These are phyloP conservation scores for Peromyscus leucopus DNA, from an alignment of 2,113 vertebrate genomes.

Conservation along the genomic window DNA sequence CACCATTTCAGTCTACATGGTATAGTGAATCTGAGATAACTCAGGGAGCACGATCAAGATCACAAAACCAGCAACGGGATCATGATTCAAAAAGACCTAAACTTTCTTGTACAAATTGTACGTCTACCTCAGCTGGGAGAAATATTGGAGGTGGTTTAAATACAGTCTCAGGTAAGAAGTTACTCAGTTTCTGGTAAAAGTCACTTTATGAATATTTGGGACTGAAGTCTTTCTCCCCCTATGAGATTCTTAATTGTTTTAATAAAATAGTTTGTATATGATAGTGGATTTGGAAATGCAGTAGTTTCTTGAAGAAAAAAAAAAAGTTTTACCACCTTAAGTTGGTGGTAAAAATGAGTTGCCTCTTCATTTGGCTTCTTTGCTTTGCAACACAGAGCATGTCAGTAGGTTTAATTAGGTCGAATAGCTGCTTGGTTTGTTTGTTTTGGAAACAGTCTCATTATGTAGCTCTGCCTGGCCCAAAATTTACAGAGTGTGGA, in stretches of 20 bases:
- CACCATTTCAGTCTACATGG: conserved; percentile 87
- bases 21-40: conserved; percentile 91
- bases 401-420: background rate
- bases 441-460: background rate
- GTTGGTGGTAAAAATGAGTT: conserved; percentile 42
- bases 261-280: background rate
- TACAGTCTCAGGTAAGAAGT: conserved; percentile 89
- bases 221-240: background rate
- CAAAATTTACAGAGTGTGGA: background rate
- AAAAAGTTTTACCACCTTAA: background rate
- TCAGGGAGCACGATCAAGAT: conserved; percentile 91
- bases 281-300: background rate
- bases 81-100: conserved; percentile 97
- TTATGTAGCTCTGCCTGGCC: background rate
- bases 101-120: conserved; percentile 92
- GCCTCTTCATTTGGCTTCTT: conserved; percentile 30
- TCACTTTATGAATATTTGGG: background rate
- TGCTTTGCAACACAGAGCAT: background rate
- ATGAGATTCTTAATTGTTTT: background rate
- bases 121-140: conserved; percentile 90
- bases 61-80: conserved; percentile 91
- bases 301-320: background rate
- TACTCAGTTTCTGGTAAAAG: conserved; percentile 39
- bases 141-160: conserved; percentile 89
- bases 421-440: background rate